Base-by-base conservation (phyloP, 2,797 vertebrate genomes). In the Australoheros facetus region DNA sequence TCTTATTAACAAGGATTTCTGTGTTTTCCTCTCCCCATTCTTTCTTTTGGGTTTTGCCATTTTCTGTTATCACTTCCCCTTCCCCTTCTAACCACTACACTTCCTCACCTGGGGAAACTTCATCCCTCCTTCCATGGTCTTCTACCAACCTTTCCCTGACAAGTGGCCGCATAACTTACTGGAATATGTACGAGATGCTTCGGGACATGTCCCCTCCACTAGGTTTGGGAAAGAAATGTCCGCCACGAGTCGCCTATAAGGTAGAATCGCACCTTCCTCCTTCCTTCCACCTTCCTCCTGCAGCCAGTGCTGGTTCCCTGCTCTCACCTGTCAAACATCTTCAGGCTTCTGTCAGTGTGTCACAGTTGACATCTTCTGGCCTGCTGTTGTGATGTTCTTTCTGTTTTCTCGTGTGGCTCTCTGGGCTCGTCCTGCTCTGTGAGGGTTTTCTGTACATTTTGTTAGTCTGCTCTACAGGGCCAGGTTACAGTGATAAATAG, bases 191-290 rank as follows among this genome's bases (percentile, higher is more conserved):
- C 94, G 96, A 98, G 97, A 99, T 99, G 98, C 96, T 99, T 84
- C 97, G 97, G 73, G 98, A 99, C 96, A 99, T 99, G 98, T 98
- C 97, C 93, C 98, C 98, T 85, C 98, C 98, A 42, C 97, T 99
- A 94, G 98, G 98, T 95, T 96, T 99, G 95, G 98, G 98, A 91
- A 99, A 99, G 97, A 99, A 98, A 96, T 99, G 98, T 94, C 98
- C 98, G 12, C 97, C 97, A 86, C 95, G 98, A 77, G 95, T 99
- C 92, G 98, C 98, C 88, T 99, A 99, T 95, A 99, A 99, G 98
- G 98, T 99, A 99, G 97, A 94, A 82, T 48, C n/a, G 6, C 76
- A 77, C 82, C 84, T 70, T 56, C 77, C 64, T 73, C 78, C 60
- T 54, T 71, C 17, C 13, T 19, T 53, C 45, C 45, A 26, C 32